Evolutionary conservation across 2,113 vertebrate genomes (phyloP).

Genomic region (Antigone vipio): DNA sequence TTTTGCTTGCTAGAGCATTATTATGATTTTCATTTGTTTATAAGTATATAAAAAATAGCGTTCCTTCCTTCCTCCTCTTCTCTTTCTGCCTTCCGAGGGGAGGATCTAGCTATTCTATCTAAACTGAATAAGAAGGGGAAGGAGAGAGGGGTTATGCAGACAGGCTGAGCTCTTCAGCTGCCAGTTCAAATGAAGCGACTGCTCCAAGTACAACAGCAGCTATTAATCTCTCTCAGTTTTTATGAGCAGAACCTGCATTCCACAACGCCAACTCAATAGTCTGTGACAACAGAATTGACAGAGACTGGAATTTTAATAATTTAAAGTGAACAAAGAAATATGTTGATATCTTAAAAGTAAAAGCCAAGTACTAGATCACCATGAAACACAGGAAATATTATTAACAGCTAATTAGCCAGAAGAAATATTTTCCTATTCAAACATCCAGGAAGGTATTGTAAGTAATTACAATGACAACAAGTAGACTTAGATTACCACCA

Average conservation of each 20-base stretch:
- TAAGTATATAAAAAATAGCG: neutral
- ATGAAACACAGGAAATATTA: neutral
- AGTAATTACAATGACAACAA: neutral
- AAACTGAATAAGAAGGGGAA: neutral
- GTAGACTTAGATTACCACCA: neutral
- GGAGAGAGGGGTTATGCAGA: neutral
- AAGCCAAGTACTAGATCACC: neutral
- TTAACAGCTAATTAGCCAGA: neutral
- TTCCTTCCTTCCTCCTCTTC: neutral
- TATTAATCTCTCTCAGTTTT: neutral
- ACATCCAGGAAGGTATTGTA: neutral
- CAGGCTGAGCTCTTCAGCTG: neutral
- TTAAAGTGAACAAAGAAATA: neutral
- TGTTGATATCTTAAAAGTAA: neutral
- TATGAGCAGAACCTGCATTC: neutral
- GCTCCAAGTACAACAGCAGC: neutral
- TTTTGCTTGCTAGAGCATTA: neutral
- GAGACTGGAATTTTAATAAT: neutral
- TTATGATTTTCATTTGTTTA: neutral
- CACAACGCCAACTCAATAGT: neutral
- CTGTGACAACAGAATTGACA: neutral
- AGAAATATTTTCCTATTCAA: neutral
- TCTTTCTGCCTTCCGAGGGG: neutral
- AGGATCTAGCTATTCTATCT: neutral
- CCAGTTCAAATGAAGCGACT: neutral